Percentiles rank a stretch among this genome's conserved stretches.
Conservation (phyloP, 2,888 invertebrate species). For the Elegia similella region DNA sequence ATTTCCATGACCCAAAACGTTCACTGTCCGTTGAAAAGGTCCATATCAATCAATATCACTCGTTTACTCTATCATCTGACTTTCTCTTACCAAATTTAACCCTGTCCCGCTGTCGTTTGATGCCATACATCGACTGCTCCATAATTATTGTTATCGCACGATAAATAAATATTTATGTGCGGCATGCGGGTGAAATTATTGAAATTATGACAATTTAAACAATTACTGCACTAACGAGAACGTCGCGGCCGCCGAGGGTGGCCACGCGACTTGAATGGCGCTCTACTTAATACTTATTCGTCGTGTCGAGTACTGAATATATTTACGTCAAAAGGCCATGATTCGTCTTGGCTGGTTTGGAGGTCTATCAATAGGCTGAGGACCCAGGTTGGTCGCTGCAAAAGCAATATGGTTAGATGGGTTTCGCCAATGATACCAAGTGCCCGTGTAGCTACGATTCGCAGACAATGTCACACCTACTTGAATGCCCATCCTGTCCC, state of each 20-base stretch:
- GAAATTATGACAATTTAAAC: slow-evolving; percentile 74
- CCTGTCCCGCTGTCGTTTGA: slow-evolving; percentile 24
- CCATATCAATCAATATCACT: neutral
- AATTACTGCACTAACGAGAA: slow-evolving; percentile 68
- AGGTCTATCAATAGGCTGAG: too few species aligned
- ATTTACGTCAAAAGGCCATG: too few species aligned
- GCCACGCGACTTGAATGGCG: slow-evolving; percentile 32
- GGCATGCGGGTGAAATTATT: slow-evolving; percentile 66
- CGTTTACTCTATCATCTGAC: neutral
- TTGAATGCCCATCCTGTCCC: too few species aligned
- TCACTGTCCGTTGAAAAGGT: neutral
- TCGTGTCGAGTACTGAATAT: too few species aligned
- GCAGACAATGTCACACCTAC: too few species aligned
- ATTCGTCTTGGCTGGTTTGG: too few species aligned
- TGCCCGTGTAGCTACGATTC: too few species aligned
- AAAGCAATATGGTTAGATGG: too few species aligned
- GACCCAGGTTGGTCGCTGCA: too few species aligned
- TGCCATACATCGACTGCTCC: slow-evolving; percentile 42
- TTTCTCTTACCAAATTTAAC: neutral
- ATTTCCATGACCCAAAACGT: neutral
- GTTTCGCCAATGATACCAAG: too few species aligned
- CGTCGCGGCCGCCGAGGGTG: slow-evolving; percentile 47
- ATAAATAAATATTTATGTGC: slow-evolving; percentile 72
- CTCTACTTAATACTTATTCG: slow-evolving; percentile 38
- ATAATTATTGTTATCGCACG: slow-evolving; percentile 48